Evolutionary conservation across 2,888 invertebrate species (phyloP), one percentile per base, ranked within the genome.

Genomic region (Philaethria dido): DNA sequence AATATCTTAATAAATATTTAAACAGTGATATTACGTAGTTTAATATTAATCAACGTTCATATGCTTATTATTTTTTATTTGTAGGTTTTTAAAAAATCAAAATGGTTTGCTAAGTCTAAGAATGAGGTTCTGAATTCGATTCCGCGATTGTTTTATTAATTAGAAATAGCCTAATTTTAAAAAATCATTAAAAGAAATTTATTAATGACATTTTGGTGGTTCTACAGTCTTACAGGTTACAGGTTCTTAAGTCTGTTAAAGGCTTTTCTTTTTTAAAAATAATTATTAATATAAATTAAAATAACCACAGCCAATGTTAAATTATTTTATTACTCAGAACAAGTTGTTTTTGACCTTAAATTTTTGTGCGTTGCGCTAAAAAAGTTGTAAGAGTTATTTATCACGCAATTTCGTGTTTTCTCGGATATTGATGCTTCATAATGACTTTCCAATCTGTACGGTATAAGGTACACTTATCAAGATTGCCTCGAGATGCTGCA

Each of bases 371-470:
- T 52, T 44, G 14, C n/a, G 29, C 45, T 16, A 29, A 47, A 42
- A 33, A 60, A 60, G 2, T 47, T 47, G 20, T 33, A 42, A 25
- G 29, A 18, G n/a, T 20, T 22, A 20, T 60, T 60, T 45, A 47
- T 33, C 60, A 60, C 60, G 60, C 42, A 25, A 42, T 60, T 18
- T 20, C 60, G 18, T 60, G 20, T 60, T 60, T 60, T 33, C 29
- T 60, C n/a, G 14, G 29, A 47, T 60, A 60, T 60, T 55, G 45
- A 45, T 36, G 55, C 14, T 64, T 55, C 55, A 45, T 22, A 44
- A 52, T 65, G 50, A 64, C 63, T 66, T 66, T 69, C 66, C 69
- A 69, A 66, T 66, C 62, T 54, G 11, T 33, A 62, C 69, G 66
- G 69, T 61, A 29, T 29, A 61, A 54, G 50, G 52, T 55, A 44